These are phyloP conservation scores for Misgurnus anguillicaudatus DNA, from an alignment of 2,113 vertebrate species.

Conservation along the genomic window DNA sequence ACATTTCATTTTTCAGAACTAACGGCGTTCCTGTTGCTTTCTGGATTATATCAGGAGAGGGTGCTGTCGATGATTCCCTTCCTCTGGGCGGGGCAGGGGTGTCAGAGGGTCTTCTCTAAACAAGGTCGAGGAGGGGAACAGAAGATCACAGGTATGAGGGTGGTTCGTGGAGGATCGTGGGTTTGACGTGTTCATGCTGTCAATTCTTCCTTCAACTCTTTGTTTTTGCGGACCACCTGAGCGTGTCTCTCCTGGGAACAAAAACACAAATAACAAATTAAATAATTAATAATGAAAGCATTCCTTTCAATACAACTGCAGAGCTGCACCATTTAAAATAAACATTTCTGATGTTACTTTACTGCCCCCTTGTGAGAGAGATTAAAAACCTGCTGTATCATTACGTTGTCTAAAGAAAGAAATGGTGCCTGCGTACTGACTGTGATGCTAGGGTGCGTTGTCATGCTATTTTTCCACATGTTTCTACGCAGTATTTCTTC, in stretches of 20 bases:
- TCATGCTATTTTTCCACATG: too few relatives aligned
- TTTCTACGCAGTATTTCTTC: background rate
- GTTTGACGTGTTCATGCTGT: constrained; percentile 66
- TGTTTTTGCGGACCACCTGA: constrained; percentile 93
- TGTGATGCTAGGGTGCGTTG: too few relatives aligned
- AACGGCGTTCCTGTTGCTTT: constrained; percentile 14
- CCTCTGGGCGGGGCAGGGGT: constrained; percentile 42
- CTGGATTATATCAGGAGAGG: background rate
- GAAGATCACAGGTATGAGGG: constrained; percentile 12
- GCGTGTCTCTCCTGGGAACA: constrained; percentile 87
- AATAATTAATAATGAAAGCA: background rate
- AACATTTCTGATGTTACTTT: background rate
- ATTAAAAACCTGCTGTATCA: background rate
- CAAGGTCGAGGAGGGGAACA: constrained; percentile 52
- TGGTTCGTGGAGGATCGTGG: constrained; percentile 32
- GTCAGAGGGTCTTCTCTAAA: constrained; percentile 53
- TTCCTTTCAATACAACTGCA: background rate
- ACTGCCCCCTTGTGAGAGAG: background rate
- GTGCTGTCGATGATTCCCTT: constrained; percentile 56
- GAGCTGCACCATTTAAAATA: background rate
- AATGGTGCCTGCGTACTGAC: too few relatives aligned
- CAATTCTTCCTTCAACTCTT: constrained; percentile 89
- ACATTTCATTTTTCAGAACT: constrained; percentile 62
- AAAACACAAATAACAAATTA: constrained; percentile 35
- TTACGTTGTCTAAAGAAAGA: too few relatives aligned